Base-by-base conservation (phyloP, 2,113 vertebrate genomes). In the Turdus rufiventris region DNA sequence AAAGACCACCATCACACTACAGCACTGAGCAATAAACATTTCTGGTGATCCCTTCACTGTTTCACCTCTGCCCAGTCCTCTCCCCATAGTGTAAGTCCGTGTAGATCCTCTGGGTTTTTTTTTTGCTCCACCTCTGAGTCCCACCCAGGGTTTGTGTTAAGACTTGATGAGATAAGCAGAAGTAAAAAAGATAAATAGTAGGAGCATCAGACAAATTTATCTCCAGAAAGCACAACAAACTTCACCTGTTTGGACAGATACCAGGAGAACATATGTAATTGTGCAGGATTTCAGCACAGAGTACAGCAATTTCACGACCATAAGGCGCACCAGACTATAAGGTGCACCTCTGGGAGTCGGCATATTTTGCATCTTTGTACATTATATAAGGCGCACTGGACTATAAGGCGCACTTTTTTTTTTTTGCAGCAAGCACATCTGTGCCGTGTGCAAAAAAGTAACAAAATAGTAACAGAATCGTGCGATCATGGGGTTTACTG, bases 61-160 rank as follows among this genome's bases (percentile, higher is more conserved):
- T 58, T 67, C 61, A 42, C 11, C 3, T 65, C 40, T 50, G 17
- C 19, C 19, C 9, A 25, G 18, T 21, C 42, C 9, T 72, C 31
- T 61, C 17, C 9, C 2, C 21, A 18, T 8, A 5, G 3, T 17
- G 1, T 47, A 71, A 58, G 5, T 12, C 56, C 26, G 15, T 3
- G 10, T 13, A 60, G 26, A 38, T 33, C 25, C 8, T 43, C 23
- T 54, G 10, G 8, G 57, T 20, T 38, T 38, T 56, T 38, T 56
- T 85, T 60, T 75, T 56, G 19, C 26, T 91, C 2, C 9, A 33
- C 31, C 23, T 65, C 18, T 61, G 17, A 6, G 2, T 72, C 53
- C 6, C 0, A 25, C 42, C 12, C 47, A 83, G 21, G 8, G 6
- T 31, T 61, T 21, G 8, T 24, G 18, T 2, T 70, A 29, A 10